Evolutionary conservation across 2,888 invertebrate species (phyloP), one percentile per base, ranked within the genome.

Genomic region (Ceraclea dissimilis): DNA sequence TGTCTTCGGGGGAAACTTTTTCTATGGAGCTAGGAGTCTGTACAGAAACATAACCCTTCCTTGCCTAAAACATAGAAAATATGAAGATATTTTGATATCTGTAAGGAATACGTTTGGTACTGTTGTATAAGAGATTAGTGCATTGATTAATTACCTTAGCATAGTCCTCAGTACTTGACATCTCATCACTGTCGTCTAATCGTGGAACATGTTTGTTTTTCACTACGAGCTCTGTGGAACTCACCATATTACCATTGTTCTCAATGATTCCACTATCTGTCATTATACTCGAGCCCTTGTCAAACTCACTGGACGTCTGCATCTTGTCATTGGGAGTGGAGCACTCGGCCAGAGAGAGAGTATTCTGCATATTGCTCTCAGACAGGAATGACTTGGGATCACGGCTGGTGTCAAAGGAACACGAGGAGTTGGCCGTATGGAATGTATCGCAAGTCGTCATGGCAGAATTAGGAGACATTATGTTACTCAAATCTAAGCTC

Each of bases 341-440:
- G 47, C 63, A 54, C 49, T 64, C 59, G 8, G 67, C 62, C 17
- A 66, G 62, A 47, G 67, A 62, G 21, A 67, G 63, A 11, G 69
- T 62, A 33, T 66, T 63, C 10, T 63, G 58, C 51, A 67, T 63
- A 31, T 34, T 67, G 66, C 66, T 52, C 62, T 60, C 61, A 2
- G 65, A 58, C 2, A 61, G 59, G 43, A 60, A 56, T 2, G 61
- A 54, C 20, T 66, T 66, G 20, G 56, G 70, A 21, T 61, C 61
- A 17, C 56, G 48, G 6, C 50, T 56, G 13, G 73, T 70, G n/a
- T 68, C 66, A n/a, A 69, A 62, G 26, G 72, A 73, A 56, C 76
- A 79, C 60, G 79, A 77, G 0, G 82, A 80, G 5, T 84, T 78
- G 0, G 89, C 88, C 18, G 89, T 88, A 71, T 88, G 88, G 72